phyloP scores from a whole-genome alignment of 2,888 invertebrate genomes.

The Machimus atricapillus region DNA sequence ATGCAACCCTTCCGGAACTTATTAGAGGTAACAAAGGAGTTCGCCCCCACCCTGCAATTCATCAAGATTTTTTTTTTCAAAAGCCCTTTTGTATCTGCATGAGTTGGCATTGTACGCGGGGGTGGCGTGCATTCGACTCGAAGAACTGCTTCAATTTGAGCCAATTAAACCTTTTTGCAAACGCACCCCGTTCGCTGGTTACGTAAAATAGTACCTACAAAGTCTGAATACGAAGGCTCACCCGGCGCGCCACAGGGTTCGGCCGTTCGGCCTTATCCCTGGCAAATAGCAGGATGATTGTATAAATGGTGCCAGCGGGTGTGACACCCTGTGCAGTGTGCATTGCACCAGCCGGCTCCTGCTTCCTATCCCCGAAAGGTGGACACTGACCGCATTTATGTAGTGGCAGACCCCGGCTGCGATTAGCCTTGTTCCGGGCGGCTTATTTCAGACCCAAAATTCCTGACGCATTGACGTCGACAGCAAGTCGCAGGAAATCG shows the following conservation, averaged over 20 bases:
- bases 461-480: constrained; percentile 25
- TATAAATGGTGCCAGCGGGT: background rate
- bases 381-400: background rate
- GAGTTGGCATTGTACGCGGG: background rate
- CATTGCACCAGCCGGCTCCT: background rate
- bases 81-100: background rate
- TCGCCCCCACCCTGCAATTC: background rate
- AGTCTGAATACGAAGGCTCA: background rate
- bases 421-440: background rate
- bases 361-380: background rate
- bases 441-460: background rate
- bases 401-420: background rate
- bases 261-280: background rate
- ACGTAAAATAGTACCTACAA: background rate
- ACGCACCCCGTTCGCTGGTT: background rate
- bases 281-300: background rate
- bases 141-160: background rate
- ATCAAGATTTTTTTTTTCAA: background rate
- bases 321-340: background rate
- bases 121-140: background rate
- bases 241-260: background rate
- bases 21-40: background rate
- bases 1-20: background rate
- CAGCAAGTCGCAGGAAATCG: background rate
- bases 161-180: background rate